Conservation (phyloP, 2,113 vertebrate genomes). For the Thamnophis sirtalis region DNA sequence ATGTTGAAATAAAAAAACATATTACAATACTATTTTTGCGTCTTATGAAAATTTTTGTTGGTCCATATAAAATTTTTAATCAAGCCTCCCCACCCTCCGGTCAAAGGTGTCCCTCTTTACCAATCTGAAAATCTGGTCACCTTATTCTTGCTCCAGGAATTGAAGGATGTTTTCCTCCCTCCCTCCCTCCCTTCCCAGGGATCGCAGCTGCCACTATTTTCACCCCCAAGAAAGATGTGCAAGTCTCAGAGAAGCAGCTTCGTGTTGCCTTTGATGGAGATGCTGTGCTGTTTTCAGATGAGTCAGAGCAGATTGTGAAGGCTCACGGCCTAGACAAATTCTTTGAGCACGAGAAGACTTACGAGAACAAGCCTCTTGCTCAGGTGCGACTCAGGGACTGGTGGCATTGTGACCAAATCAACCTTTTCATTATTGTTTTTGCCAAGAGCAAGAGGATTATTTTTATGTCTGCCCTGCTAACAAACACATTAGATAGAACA, state of each 20-base stretch:
- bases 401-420: not conserved
- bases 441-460: not conserved
- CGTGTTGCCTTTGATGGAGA: constrained; percentile 93
- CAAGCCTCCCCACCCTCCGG: too few relatives aligned
- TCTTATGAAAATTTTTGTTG: too few relatives aligned
- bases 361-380: constrained; percentile 90
- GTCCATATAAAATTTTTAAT: too few relatives aligned
- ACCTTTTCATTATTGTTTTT: not conserved
- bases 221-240: constrained; percentile 78
- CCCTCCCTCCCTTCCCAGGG: constrained; percentile 60
- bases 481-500: not conserved
- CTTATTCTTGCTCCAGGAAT: not conserved
- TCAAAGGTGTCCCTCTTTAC: too few relatives aligned
- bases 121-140: too few relatives aligned
- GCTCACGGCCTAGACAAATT: constrained; percentile 90
- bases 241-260: constrained; percentile 85
- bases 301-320: constrained; percentile 92
- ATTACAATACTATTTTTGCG: too few relatives aligned
- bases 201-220: constrained; percentile 95
- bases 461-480: not conserved
- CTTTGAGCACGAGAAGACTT: constrained; percentile 88
- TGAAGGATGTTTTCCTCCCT: not conserved
- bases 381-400: constrained; percentile 69
- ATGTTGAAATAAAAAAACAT: too few relatives aligned
- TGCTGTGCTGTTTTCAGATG: constrained; percentile 91